Evolutionary conservation across 2,888 invertebrate genomes (phyloP), one percentile per base, ranked within the genome.

Genomic region (Zhuqinia jingwanae): DNA sequence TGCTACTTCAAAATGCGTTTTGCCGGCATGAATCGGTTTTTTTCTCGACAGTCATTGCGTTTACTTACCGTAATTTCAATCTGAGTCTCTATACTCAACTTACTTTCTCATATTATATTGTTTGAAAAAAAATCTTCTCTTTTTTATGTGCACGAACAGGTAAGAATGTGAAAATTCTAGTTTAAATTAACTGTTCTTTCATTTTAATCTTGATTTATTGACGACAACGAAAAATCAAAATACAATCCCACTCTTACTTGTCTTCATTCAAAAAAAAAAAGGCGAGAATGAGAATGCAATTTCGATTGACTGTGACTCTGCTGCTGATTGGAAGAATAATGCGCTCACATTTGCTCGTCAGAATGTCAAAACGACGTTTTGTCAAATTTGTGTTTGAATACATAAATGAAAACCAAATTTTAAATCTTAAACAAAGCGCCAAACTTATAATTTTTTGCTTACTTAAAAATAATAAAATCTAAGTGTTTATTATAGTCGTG

Each of bases 161-260:
- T 47, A 86, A 56, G 86, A 86, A 86, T 86, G 86, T 58, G 58
- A 76, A 80, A 80, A 65, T 86, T 86, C 86, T 81, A 76, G 86
- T 81, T 86, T 80, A 86, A 76, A 80, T 68, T 86, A 86, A 86
- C 86, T 77, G 86, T 86, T 75, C 76, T 76, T 75, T 76, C 76
- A 63, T 13, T 73, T 73, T 17, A 70, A 87, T 82, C 87, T 81
- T 87, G 85, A 85, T 82, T 81, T 82, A 82, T 65, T 63, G 76
- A 65, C 58, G 86, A 80, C 80, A 86, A 76, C 63, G 45, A 86
- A 80, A 70, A 80, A 80, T 73, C 60, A 60, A 83, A 83, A 65
- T 15, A 47, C 50, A 42, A 65, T 73, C 73, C 50, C 73, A 73
- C 73, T 73, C 73, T 73, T 73, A 73, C 73, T 73, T 73, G 53